A percentile compares a stretch with the other conserved stretches of the same genome.
Conservation (phyloP, 2,888 invertebrate species). For the Xestia ashworthii region DNA sequence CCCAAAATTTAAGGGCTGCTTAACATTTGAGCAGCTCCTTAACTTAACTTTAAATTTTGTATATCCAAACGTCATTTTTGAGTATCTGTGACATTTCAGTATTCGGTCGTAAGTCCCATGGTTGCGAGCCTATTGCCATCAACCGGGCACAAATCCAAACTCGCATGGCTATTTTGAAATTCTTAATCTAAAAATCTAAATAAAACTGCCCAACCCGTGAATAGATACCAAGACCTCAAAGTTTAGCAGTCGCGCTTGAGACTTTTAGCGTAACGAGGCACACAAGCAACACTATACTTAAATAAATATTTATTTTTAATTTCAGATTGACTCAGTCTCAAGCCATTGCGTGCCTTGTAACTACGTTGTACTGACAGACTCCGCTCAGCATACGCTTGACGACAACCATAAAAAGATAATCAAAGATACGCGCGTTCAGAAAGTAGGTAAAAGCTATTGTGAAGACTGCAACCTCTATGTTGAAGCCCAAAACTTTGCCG, state of each 20-base stretch:
- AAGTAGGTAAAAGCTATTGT: constrained; percentile 14
- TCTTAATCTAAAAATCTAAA: not conserved
- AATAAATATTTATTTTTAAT: constrained; percentile 1
- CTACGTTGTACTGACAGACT: not conserved
- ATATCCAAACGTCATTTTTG: no score
- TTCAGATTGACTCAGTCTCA: constrained; percentile 26
- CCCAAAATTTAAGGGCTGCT: no score
- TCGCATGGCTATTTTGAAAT: not conserved
- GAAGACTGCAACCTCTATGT: constrained; percentile 28
- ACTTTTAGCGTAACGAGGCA: not conserved
- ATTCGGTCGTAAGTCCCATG: not conserved
- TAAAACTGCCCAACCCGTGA: not conserved
- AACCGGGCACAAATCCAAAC: not conserved
- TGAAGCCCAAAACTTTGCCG: not conserved
- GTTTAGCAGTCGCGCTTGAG: not conserved
- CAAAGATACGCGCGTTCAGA: not conserved
- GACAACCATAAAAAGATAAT: constrained; percentile 24
- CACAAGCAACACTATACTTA: not conserved
- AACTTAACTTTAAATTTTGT: no score
- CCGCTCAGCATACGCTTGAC: not conserved
- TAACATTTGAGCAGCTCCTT: no score
- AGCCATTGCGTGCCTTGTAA: constrained; percentile 56
- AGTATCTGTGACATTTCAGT: no score
- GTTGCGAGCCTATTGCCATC: not conserved
- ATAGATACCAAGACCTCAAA: not conserved